phyloP scores from a whole-genome alignment of 2,888 invertebrate species.

The Rhogogaster chlorosoma region DNA sequence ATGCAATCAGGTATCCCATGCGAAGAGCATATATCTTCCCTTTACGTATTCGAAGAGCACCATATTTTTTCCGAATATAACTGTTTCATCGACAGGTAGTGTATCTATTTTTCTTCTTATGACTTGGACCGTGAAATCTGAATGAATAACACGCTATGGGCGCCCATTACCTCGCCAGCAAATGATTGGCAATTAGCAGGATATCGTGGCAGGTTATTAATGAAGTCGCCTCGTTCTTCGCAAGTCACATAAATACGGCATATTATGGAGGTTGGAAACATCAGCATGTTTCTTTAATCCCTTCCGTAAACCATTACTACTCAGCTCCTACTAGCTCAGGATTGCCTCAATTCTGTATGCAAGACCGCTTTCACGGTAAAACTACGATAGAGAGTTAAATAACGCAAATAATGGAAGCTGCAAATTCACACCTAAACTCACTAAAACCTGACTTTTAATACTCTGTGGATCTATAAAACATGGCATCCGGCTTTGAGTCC shows the following conservation, averaged over 20 bases:
- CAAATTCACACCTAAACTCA: background rate
- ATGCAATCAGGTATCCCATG: slow-evolving; percentile 8
- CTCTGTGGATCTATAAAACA: background rate
- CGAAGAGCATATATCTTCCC: background rate
- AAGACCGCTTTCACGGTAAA: background rate
- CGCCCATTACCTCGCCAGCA: background rate
- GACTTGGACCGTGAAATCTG: background rate
- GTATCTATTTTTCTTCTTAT: background rate
- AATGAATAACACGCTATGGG: background rate
- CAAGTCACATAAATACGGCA: background rate
- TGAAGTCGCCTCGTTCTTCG: background rate
- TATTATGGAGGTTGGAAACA: background rate
- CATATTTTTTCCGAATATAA: slow-evolving; percentile 1
- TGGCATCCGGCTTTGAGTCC: slow-evolving; percentile 4
- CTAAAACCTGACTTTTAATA: slow-evolving; percentile 10
- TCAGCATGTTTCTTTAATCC: slow-evolving; percentile 5
- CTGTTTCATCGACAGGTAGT: slow-evolving; percentile 10
- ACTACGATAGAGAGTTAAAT: background rate
- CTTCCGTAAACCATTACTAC: background rate
- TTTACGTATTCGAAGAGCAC: background rate
- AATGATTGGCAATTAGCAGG: slow-evolving; percentile 37
- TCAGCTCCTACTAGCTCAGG: background rate
- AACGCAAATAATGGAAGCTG: background rate
- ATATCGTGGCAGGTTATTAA: slow-evolving; percentile 18
- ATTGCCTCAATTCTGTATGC: background rate